Conservation (phyloP, 2,113 vertebrate genomes). For the Sinocyclocheilus anshuiensis region DNA sequence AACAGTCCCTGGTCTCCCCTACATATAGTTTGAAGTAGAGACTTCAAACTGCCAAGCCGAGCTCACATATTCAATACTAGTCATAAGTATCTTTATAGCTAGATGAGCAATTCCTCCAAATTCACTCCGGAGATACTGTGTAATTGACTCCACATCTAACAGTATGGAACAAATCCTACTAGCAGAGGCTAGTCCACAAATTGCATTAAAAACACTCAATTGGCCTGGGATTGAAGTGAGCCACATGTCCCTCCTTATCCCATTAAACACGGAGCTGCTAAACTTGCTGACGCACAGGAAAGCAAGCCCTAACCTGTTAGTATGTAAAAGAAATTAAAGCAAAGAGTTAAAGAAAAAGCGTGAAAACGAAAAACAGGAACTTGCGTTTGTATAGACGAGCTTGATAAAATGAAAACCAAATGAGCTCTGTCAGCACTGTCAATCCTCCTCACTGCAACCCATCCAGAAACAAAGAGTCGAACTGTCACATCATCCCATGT, state of each 20-base stretch:
- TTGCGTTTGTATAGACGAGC: neutral
- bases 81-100: constrained; percentile 80
- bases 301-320: constrained; percentile 47
- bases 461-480: constrained; percentile 63
- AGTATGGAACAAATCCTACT: constrained; percentile 85
- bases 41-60: constrained; percentile 54
- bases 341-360: constrained; percentile 52
- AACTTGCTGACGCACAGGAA: constrained; percentile 76
- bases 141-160: constrained; percentile 85
- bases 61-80: constrained; percentile 68
- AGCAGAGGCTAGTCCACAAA: constrained; percentile 79
- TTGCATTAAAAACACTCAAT: constrained; percentile 84
- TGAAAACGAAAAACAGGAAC: constrained; percentile 49
- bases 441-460: constrained; percentile 52
- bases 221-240: constrained; percentile 81
- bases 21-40: neutral
- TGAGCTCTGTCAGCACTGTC: neutral
- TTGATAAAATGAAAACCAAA: constrained; percentile 17
- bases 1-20: neutral
- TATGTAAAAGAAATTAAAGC: constrained; percentile 40
- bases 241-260: constrained; percentile 81
- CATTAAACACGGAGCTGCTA: constrained; percentile 82
- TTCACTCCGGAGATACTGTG: constrained; percentile 79
- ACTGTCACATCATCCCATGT: constrained; percentile 76
- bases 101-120: constrained; percentile 80